Base-by-base conservation (phyloP, 2,797 vertebrate genomes). In the Petrocephalus sullivani region DNA sequence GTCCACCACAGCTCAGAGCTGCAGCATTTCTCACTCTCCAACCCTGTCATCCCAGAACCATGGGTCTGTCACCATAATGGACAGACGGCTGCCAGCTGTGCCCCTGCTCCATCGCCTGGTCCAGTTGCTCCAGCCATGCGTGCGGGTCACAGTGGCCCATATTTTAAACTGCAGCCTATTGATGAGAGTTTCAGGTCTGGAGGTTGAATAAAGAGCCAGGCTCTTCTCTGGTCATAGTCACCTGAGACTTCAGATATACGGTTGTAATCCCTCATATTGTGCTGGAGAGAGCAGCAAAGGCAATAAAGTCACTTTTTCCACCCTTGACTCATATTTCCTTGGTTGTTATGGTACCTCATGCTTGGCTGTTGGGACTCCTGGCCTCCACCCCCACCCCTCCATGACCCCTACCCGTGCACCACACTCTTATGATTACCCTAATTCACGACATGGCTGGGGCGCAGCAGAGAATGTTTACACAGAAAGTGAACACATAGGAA, bases 401-500 rank as follows among this genome's bases (percentile, higher is more conserved):
- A 10, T 0, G 19, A 33, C 54, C 54, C 2, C 54, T 8, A 6
- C 46, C 49, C 83, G 10, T 54, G 10, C n/a, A 28, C 71, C 21
- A 49, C 81, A 28, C 19, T 21, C 49, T 28, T 46, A 53, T n/a
- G 53, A 21, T 49, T 21, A 54, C 49, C 78, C 41, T 4, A 51
- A 46, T 28, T 71, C 12, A 71, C 5, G 64, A 14, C 64, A 2
- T 33, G 19, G 71, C 14, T 7, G 8, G 67, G 5, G 4, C 23
- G 61, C 61, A 57, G 54, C 8, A 46, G 33, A 19, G 33, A 57
- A 57, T 28, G 81, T 23, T 82, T 60, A 51, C 56, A 86, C 56
- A 28, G 8, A 3, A 41, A 57, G 78, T 87, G 10, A 78, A n/a
- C 86, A 21, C 5, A 37, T 61, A 85, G 89, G 83, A 89, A 56